phyloP scores from a whole-genome alignment of 1,140 invertebrate species.

The Andricus grossulariae region DNA sequence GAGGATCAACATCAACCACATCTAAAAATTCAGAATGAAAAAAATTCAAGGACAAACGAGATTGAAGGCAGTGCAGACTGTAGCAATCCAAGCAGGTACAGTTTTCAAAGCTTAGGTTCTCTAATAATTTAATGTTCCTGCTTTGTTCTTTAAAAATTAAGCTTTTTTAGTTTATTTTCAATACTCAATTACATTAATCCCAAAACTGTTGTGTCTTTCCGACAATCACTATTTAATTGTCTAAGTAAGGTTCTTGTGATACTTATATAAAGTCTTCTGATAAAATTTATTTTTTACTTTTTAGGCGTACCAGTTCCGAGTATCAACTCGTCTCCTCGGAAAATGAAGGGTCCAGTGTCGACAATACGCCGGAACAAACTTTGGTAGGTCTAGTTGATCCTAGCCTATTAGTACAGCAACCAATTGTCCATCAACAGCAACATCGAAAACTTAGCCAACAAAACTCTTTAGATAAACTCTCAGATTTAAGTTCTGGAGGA shows the following conservation, averaged over 20 bases:
- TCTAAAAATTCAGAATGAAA: conserved; percentile 62
- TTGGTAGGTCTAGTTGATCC: conserved; percentile 67
- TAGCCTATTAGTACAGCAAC: conserved; percentile 61
- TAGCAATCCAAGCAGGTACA: conserved; percentile 59
- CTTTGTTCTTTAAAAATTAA: too few species aligned
- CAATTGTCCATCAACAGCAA: conserved; percentile 61
- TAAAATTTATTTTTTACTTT: conserved; percentile 18
- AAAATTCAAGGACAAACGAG: conserved; percentile 56
- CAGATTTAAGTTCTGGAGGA: conserved; percentile 58
- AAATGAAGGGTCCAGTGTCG: conserved; percentile 71
- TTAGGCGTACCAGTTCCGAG: conserved; percentile 67
- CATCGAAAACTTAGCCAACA: conserved; percentile 76
- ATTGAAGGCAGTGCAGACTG: conserved; percentile 61
- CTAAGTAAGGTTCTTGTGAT: too few species aligned
- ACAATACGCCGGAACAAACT: conserved; percentile 72
- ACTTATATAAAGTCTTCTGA: too few species aligned
- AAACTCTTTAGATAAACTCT: conserved; percentile 75
- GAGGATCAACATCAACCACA: conserved; percentile 64
- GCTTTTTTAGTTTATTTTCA: too few species aligned
- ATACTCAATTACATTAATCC: too few species aligned
- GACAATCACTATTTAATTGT: too few species aligned
- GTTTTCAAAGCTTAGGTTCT: too few species aligned
- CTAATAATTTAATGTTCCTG: too few species aligned
- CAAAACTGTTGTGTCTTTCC: too few species aligned
- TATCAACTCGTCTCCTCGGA: conserved; percentile 69